Base-by-base conservation (phyloP, 2,797 vertebrate genomes). In the Macrochelys suwanniensis region DNA sequence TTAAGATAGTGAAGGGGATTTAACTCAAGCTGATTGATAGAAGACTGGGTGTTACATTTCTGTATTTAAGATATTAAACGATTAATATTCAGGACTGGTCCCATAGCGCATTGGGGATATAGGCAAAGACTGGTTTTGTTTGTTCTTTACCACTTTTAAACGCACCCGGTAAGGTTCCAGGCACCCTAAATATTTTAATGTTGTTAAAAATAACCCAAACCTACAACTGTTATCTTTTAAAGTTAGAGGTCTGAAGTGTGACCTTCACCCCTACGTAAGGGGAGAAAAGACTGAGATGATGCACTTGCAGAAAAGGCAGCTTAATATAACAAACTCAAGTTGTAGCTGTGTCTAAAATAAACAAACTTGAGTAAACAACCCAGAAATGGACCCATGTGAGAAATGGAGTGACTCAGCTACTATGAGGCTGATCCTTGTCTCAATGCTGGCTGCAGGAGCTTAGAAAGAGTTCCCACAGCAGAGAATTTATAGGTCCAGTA, bases 1-100 rank as follows among this genome's bases (percentile, higher is more conserved):
- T 85, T 83, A 91, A 85, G 85, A 85, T 45, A 91, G 77, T 56
- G 76, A 85, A 51, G 81, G 68, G 85, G 81, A 82, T 85, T 78
- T 91, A 88, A 82, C 78, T 81, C 56, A 90, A 91, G 42, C 82
- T 88, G 78, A 82, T 33, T 88, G 78, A 82, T 33, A 59, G 82
- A 89, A 89, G 45, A 68, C 16, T 23, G 65, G 56, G 68, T 83
- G 74, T 83, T 89, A 85, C 71, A 86, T 86, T 79, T 85, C 71
- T 89, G 82, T 89, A 90, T 80, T 80, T 54, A 77, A 90, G 54
- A 6, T 82, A 82, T 47, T 82, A 47, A 57, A 12, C 28, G 47
- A 45, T 59, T 82, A 82, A 82, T 47, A 82, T 47, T 59, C 28
- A 47, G 42, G 26, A 59, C 4, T 33, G 17, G 28, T 59, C 42